Evolutionary conservation across 2,797 vertebrate species (phyloP).

Genomic region (Sebastolobus altivelis): DNA sequence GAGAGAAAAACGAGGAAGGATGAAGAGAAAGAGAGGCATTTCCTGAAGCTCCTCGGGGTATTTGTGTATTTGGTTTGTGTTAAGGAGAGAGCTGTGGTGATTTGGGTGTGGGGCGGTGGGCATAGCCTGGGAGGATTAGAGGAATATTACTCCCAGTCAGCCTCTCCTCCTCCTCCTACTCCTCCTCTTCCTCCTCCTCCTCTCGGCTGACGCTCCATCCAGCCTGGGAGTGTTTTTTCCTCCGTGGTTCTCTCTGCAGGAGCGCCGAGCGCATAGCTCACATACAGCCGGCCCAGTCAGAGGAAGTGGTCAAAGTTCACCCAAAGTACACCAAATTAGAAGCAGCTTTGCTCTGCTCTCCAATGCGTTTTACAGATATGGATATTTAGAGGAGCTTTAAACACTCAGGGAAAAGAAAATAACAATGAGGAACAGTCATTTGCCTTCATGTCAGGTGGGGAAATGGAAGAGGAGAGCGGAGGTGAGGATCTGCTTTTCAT

Average conservation of each 20-base stretch:
- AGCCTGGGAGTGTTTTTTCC: slow-evolving; percentile 77
- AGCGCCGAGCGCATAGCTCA: slow-evolving; percentile 84
- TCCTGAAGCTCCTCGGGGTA: slow-evolving; percentile 55
- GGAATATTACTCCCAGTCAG: slow-evolving; percentile 73
- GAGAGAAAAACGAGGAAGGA: neutral
- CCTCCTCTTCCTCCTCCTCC: slow-evolving; percentile 19
- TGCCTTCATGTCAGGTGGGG: slow-evolving; percentile 33
- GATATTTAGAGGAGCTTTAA: slow-evolving; percentile 84
- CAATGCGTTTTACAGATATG: slow-evolving; percentile 79
- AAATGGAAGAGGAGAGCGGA: slow-evolving; percentile 12
- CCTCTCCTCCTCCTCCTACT: slow-evolving; percentile 22
- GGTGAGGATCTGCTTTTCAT: slow-evolving; percentile 48
- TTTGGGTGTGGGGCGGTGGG: slow-evolving; percentile 54
- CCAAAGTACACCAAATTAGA: slow-evolving; percentile 93
- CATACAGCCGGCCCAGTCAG: slow-evolving; percentile 86
- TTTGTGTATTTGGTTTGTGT: slow-evolving; percentile 83
- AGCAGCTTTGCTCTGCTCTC: slow-evolving; percentile 84
- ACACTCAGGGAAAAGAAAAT: slow-evolving; percentile 40
- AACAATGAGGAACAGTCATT: slow-evolving; percentile 32
- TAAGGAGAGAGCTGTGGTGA: slow-evolving; percentile 76
- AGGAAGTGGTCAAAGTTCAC: slow-evolving; percentile 94
- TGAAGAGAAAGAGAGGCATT: slow-evolving; percentile 23
- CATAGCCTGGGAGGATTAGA: slow-evolving; percentile 88
- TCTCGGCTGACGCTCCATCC: slow-evolving; percentile 53
- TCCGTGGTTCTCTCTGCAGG: slow-evolving; percentile 83